These are phyloP conservation scores for Nomada flava DNA, from an alignment of 2,888 invertebrate species.

Conservation along the genomic window DNA sequence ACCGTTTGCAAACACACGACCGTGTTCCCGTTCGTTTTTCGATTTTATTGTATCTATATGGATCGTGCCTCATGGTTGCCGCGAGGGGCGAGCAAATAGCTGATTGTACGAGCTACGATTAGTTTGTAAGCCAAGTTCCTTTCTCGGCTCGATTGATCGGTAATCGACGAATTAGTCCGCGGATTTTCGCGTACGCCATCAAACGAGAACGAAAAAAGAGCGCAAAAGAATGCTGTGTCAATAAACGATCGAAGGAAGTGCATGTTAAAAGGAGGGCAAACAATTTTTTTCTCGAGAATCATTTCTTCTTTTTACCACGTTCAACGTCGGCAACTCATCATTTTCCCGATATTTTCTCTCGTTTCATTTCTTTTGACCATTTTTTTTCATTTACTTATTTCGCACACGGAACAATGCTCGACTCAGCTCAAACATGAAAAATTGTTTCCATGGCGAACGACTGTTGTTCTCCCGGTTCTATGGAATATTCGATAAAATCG, in stretches of 20 bases:
- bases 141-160: conserved; percentile 22
- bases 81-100: conserved; percentile 11
- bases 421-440: not conserved
- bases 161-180: conserved; percentile 2
- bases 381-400: not conserved
- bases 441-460: not conserved
- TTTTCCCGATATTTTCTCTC: conserved; percentile 2
- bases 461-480: conserved; percentile 1
- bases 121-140: conserved; percentile 31
- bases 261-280: conserved; percentile 41
- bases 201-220: conserved; percentile 16
- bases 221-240: conserved; percentile 45
- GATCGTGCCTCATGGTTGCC: conserved; percentile 14
- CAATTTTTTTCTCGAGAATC: not conserved
- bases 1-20: conserved; percentile 39
- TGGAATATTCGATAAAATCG: conserved; percentile 55
- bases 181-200: not conserved
- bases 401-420: conserved; percentile 21
- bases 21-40: not conserved
- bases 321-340: conserved; percentile 1
- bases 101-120: conserved; percentile 31
- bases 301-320: not conserved
- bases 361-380: not conserved
- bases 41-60: not conserved
- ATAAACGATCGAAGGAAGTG: conserved; percentile 64